Conservation (phyloP, 2,797 vertebrate genomes). For the Sebastes cheni region DNA sequence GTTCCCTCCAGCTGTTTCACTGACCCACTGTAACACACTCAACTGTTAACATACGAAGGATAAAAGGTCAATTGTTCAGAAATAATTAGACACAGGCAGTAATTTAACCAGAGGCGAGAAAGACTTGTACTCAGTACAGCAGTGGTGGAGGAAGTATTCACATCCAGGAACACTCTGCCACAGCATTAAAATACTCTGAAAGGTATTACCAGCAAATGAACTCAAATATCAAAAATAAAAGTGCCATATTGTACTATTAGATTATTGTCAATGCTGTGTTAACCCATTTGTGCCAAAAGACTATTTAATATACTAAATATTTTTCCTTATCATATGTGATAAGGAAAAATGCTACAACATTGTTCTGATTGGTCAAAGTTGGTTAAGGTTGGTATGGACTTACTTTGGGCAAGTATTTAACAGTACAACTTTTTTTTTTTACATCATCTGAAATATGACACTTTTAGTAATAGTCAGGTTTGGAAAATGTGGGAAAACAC, state of each 20-base stretch:
- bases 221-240: not conserved
- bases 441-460: too few species aligned
- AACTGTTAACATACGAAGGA: slow-evolving; percentile 59
- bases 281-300: too few species aligned
- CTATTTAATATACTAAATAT: too few species aligned
- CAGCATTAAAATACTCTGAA: not conserved
- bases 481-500: too few species aligned
- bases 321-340: too few species aligned
- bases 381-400: too few species aligned
- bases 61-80: slow-evolving; percentile 70
- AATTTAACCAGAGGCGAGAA: slow-evolving; percentile 48
- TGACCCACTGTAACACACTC: slow-evolving; percentile 42
- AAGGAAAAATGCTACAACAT: too few species aligned
- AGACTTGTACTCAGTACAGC: slow-evolving; percentile 18
- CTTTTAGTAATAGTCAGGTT: too few species aligned
- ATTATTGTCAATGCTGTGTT: not conserved
- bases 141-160: not conserved
- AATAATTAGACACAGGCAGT: slow-evolving; percentile 60
- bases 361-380: too few species aligned
- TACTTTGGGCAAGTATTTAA: too few species aligned
- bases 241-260: not conserved
- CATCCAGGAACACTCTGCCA: not conserved
- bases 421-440: too few species aligned
- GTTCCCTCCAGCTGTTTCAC: slow-evolving; percentile 56
- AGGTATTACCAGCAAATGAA: not conserved